A percentile compares a stretch with the other conserved stretches of the same genome.
These are phyloP conservation scores for Trichechus manatus DNA, from an alignment of 2,113 vertebrate species.

Conservation along the genomic window DNA sequence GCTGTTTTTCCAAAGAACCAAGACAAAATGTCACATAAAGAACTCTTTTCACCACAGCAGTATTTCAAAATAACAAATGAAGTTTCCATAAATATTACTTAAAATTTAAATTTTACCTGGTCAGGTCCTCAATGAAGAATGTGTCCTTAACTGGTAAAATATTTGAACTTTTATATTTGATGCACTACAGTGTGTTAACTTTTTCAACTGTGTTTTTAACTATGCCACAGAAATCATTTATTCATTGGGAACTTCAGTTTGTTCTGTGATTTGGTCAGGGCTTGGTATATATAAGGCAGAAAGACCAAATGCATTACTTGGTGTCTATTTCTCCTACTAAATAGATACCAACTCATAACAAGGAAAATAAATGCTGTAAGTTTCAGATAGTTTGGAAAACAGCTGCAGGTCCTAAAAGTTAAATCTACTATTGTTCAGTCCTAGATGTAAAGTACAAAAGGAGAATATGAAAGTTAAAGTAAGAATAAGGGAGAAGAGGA, in stretches of 20 bases:
- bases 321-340: not conserved
- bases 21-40: not conserved
- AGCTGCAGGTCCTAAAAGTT: not conserved
- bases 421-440: constrained; percentile 8
- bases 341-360: constrained; percentile 16
- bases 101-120: constrained; percentile 11
- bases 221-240: not conserved
- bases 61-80: constrained; percentile 31
- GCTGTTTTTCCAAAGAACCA: not conserved
- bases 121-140: not conserved
- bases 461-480: constrained; percentile 51
- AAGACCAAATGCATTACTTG: constrained; percentile 3
- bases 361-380: constrained; percentile 5
- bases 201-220: not conserved
- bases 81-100: constrained; percentile 5
- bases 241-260: not conserved
- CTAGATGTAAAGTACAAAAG: constrained; percentile 44
- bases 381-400: constrained; percentile 57
- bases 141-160: constrained; percentile 16
- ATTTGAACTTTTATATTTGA: not conserved
- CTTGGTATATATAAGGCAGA: not conserved
- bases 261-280: not conserved
- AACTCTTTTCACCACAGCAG: not conserved
- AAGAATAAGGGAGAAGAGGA: constrained; percentile 20
- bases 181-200: not conserved